Base-by-base conservation (phyloP, 2,888 invertebrate genomes). In the Hirtodrosophila duncani region DNA sequence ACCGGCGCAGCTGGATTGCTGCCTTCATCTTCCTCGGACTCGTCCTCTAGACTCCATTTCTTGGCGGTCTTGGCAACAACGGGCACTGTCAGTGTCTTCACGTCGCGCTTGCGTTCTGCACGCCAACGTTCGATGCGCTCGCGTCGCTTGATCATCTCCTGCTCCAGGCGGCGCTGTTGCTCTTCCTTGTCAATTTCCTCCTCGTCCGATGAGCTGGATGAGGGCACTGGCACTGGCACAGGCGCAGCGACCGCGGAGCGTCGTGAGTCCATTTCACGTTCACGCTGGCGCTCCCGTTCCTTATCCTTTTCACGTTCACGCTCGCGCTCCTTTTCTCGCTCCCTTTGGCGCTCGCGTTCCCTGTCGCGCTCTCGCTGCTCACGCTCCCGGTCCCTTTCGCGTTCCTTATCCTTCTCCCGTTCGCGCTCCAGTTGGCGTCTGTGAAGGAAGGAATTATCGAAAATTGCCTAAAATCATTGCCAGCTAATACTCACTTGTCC, bases 61-160 rank as follows among this genome's bases (percentile, higher is more conserved):
- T 97, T 97, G 1, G 88, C 86, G 13, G 88, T 85, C 85, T 96
- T 96, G 0, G 88, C 86, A 21, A 87, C 85, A 1, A 63, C 6
- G 0, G 66, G 69, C 13, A 30, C 29, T 0, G 90, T 88, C 18
- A 30, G 17, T 1, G 91, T 89, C 53, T 92, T 91, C 75, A 93
- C 91, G 59, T 94, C 94, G 75, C 95, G 93, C 85, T 97, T 97
- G 8, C 97, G 90, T 75, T 98, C 97, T 0, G 96, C 95, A 31
- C 98, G 89, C 98, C 98, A 98, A 41, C 97, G 91, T 86, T 99
- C 98, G 60, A 99, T 98, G 39, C 98, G 91, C 74, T 99, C 98
- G 1, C 98, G 89, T 3, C 98, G 90, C 85, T 96, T 97, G 81
- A 95, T 96, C 98, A 98, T 98, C 88, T 98, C 98, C 10, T 93